phyloP scores from a whole-genome alignment of 2,113 vertebrate genomes.

The Etheostoma spectabile region DNA sequence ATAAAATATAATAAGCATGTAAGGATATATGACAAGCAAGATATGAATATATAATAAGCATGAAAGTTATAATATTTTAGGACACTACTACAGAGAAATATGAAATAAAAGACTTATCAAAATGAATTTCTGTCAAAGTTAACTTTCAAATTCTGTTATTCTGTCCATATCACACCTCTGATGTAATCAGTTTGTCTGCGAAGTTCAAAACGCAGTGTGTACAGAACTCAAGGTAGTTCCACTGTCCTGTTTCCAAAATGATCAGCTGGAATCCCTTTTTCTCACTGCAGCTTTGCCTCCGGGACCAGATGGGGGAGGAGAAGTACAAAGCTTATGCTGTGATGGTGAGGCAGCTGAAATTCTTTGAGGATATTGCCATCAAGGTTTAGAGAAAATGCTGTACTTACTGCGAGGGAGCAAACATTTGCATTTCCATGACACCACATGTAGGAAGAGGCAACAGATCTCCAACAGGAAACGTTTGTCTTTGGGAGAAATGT shows the following conservation, averaged over 20 bases:
- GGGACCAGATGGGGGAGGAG: conserved; percentile 90
- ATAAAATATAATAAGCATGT: too few relatives aligned
- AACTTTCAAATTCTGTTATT: not conserved
- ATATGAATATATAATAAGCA: too few relatives aligned
- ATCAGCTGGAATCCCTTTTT: not conserved
- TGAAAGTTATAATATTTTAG: too few relatives aligned
- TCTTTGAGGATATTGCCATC: conserved; percentile 90
- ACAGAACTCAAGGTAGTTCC: not conserved
- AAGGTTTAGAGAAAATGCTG: conserved; percentile 75
- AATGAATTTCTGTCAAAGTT: too few relatives aligned
- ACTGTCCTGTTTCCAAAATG: not conserved
- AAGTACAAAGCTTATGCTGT: conserved; percentile 88
- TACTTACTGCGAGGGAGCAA: not conserved
- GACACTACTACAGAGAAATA: too few relatives aligned
- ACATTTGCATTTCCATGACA: not conserved
- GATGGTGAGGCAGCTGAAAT: conserved; percentile 95
- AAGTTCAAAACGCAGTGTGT: not conserved
- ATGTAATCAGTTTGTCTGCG: not conserved
- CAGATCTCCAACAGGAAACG: not conserved
- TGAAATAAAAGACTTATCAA: too few relatives aligned
- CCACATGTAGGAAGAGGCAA: not conserved
- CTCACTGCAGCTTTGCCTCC: conserved; percentile 84
- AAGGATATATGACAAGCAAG: too few relatives aligned
- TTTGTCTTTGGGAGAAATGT: not conserved
- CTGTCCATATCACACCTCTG: not conserved